phyloP scores from a whole-genome alignment of 2,797 vertebrate species.

The Lithobates sylvaticus region DNA sequence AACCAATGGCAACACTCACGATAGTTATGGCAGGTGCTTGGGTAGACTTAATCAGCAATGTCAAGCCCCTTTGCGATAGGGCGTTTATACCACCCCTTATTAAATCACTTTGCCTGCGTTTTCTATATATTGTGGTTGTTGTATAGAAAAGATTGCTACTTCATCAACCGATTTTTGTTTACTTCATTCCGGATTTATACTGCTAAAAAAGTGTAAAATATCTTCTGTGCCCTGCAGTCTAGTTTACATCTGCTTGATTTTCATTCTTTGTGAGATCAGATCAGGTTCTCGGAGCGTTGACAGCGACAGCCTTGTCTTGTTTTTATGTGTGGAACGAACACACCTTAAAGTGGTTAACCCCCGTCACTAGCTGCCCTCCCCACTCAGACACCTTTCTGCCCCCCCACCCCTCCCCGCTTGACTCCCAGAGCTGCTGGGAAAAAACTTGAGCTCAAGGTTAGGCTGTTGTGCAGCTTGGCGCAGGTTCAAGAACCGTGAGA shows the following conservation, averaged over 20 bases:
- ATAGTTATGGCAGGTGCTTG: background rate
- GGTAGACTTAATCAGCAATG: background rate
- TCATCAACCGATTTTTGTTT: background rate
- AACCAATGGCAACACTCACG: no score
- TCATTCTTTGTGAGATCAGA: background rate
- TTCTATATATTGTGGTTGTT: background rate
- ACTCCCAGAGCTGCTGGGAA: constrained; percentile 32
- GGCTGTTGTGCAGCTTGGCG: constrained; percentile 65
- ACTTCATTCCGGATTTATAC: no score
- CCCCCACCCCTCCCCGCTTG: background rate
- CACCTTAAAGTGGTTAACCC: constrained; percentile 48
- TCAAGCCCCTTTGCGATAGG: no score
- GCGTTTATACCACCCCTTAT: no score
- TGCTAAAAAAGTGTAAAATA: background rate
- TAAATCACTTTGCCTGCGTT: no score
- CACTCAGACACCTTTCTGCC: constrained; percentile 13
- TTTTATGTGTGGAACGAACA: constrained; percentile 5
- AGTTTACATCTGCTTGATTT: background rate
- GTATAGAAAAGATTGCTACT: background rate
- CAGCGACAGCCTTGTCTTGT: background rate
- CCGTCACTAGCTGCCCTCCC: background rate
- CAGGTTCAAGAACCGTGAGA: constrained; percentile 65
- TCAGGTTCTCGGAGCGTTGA: background rate
- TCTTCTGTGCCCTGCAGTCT: background rate
- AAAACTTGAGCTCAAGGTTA: constrained; percentile 57